Conservation (phyloP, 2,888 invertebrate species). For the Nezara viridula region DNA sequence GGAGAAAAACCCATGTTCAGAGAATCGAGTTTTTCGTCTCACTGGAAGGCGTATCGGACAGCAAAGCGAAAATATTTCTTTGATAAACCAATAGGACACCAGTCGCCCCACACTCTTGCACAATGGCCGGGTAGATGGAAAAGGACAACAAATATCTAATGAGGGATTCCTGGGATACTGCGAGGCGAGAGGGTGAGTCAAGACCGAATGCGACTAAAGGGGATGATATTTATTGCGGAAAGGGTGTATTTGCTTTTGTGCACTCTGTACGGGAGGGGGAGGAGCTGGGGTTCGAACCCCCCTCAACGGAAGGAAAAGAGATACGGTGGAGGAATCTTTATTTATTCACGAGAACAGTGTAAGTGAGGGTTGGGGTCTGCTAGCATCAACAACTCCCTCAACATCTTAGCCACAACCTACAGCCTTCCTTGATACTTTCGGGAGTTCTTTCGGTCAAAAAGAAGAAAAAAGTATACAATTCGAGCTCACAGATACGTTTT, state of each 20-base stretch:
- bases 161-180: conserved; percentile 2
- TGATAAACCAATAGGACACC: background rate
- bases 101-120: background rate
- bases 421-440: background rate
- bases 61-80: too few relatives aligned
- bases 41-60: too few relatives aligned
- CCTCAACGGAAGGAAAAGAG: background rate
- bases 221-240: conserved; percentile 11
- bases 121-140: background rate
- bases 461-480: background rate
- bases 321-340: background rate
- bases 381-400: background rate
- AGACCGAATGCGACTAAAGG: background rate
- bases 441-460: background rate
- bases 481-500: background rate
- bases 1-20: too few relatives aligned
- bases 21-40: too few relatives aligned
- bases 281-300: background rate
- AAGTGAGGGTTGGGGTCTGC: conserved; percentile 9
- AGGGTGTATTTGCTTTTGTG: conserved; percentile 33
- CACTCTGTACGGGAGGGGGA: background rate
- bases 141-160: conserved; percentile 15
- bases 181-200: conserved; percentile 14
- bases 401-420: background rate
- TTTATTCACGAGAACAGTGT: conserved; percentile 1